Conservation (phyloP, 2,797 vertebrate genomes). For the Peromyscus aztecus region DNA sequence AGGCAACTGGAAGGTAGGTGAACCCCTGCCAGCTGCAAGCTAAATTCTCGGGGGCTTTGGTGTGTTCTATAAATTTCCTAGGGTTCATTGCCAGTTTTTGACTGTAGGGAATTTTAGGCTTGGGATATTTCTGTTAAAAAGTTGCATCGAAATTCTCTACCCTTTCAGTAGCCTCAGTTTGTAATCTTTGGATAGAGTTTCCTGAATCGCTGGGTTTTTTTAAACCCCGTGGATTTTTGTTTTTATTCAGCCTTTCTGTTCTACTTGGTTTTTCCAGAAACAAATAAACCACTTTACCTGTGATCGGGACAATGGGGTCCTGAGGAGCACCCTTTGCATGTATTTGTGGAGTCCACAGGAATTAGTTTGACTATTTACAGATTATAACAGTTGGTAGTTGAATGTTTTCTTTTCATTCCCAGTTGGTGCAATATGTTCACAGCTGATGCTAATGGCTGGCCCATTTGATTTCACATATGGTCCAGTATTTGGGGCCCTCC, state of each 20-base stretch:
- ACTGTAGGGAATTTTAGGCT: conserved; percentile 65
- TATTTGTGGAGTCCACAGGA: conserved; percentile 87
- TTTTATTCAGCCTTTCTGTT: conserved; percentile 69
- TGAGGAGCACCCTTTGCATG: conserved; percentile 83
- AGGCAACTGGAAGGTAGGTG: conserved; percentile 86
- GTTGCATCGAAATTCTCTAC: conserved; percentile 76
- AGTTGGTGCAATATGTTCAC: conserved; percentile 90
- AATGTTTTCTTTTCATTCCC: conserved; percentile 91
- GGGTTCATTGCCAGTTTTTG: conserved; percentile 77
- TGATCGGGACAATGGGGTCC: conserved; percentile 77
- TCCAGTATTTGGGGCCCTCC: conserved; percentile 85
- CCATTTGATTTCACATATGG: conserved; percentile 91
- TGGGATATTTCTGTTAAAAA: conserved; percentile 71
- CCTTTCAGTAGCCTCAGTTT: conserved; percentile 77
- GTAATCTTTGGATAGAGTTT: conserved; percentile 78
- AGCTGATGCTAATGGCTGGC: conserved; percentile 89
- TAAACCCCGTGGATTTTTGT: conserved; percentile 63
- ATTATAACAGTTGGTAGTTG: conserved; percentile 89
- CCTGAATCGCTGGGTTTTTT: conserved; percentile 76
- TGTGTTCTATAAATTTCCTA: conserved; percentile 83
- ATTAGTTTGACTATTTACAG: conserved; percentile 88
- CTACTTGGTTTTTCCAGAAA: conserved; percentile 65
- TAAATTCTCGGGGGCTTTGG: conserved; percentile 83
- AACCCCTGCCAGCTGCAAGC: conserved; percentile 85
- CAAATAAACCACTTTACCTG: conserved; percentile 83